Percentiles rank a stretch among this genome's conserved stretches.
These are phyloP conservation scores for Matsumurasca onukii DNA, from an alignment of 1,140 invertebrate genomes.

Conservation along the genomic window DNA sequence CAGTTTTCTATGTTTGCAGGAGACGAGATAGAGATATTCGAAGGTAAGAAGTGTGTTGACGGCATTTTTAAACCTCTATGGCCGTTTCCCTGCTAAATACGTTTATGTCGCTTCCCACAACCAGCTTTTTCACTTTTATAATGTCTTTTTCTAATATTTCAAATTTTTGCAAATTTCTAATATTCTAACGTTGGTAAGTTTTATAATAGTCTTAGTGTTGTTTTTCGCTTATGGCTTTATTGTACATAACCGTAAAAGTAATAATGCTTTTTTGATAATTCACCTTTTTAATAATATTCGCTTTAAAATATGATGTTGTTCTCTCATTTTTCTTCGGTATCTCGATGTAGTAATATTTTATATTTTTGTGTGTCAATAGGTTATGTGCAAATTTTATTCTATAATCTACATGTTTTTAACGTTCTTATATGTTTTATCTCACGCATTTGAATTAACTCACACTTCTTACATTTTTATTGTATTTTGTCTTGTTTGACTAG, in stretches of 20 bases:
- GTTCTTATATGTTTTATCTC: conserved; percentile 1
- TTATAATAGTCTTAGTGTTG: conserved; percentile 22
- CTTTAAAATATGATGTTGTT: neutral
- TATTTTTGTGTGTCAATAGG: conserved; percentile 1
- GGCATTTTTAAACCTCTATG: conserved; percentile 21
- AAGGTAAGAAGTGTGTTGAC: conserved; percentile 24
- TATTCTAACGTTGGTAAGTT: conserved; percentile 20
- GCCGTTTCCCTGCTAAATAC: conserved; percentile 8
- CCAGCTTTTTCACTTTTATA: conserved; percentile 19
- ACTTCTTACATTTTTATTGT: conserved; percentile 26
- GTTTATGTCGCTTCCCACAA: conserved; percentile 16
- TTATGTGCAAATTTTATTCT: conserved; percentile 3
- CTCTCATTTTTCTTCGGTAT: neutral
- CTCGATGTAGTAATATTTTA: conserved; percentile 18
- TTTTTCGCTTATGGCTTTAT: conserved; percentile 22
- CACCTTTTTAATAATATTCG: conserved; percentile 15
- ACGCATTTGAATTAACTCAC: conserved; percentile 17
- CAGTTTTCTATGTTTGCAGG: conserved; percentile 17
- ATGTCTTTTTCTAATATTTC: conserved; percentile 17
- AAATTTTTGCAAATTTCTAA: conserved; percentile 10
- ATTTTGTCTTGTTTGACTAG: neutral
- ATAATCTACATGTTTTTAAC: conserved; percentile 17
- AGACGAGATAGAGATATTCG: conserved; percentile 23
- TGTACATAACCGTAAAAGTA: conserved; percentile 19
- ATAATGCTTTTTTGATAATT: conserved; percentile 9